phyloP scores from a whole-genome alignment of 2,888 invertebrate species.

The Agapetus fuscipes region DNA sequence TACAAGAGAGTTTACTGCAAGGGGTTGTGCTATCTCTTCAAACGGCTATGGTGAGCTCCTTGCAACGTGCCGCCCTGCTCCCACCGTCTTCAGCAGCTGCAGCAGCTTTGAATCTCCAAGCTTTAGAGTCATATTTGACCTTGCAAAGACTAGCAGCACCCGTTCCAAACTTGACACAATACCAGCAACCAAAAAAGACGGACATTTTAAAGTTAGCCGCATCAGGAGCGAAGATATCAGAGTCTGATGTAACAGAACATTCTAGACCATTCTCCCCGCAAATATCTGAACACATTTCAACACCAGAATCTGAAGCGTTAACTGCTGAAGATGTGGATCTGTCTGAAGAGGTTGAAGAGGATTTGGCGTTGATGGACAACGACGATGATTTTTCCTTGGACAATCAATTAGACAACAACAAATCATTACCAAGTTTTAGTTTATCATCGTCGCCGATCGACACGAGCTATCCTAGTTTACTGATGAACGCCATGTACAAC shows the following conservation, averaged over 20 bases:
- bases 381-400: slow-evolving; percentile 61
- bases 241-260: slow-evolving; percentile 35
- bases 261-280: slow-evolving; percentile 36
- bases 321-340: slow-evolving; percentile 54
- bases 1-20: slow-evolving; percentile 58
- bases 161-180: slow-evolving; percentile 41
- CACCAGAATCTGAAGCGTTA: slow-evolving; percentile 41
- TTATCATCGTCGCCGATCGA: slow-evolving; percentile 50
- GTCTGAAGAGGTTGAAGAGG: slow-evolving; percentile 64
- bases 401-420: slow-evolving; percentile 38
- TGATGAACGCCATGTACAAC: slow-evolving; percentile 60
- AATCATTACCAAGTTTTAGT: slow-evolving; percentile 35
- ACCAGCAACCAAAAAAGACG: slow-evolving; percentile 42
- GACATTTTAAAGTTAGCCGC: slow-evolving; percentile 59
- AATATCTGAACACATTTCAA: slow-evolving; percentile 41
- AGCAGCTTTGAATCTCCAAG: slow-evolving; percentile 75
- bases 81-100: slow-evolving; percentile 78
- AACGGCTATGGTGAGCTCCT: slow-evolving; percentile 74
- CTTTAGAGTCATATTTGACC: slow-evolving; percentile 76
- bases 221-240: slow-evolving; percentile 42
- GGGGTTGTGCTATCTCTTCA: slow-evolving; percentile 73
- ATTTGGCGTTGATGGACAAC: slow-evolving; percentile 62
- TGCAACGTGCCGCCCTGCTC: slow-evolving; percentile 73
- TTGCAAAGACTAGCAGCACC: slow-evolving; percentile 68
- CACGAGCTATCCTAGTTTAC: slow-evolving; percentile 58